Evolutionary conservation across 2,888 invertebrate genomes (phyloP).

Genomic region (Ashinkailepas kermadecensis): DNA sequence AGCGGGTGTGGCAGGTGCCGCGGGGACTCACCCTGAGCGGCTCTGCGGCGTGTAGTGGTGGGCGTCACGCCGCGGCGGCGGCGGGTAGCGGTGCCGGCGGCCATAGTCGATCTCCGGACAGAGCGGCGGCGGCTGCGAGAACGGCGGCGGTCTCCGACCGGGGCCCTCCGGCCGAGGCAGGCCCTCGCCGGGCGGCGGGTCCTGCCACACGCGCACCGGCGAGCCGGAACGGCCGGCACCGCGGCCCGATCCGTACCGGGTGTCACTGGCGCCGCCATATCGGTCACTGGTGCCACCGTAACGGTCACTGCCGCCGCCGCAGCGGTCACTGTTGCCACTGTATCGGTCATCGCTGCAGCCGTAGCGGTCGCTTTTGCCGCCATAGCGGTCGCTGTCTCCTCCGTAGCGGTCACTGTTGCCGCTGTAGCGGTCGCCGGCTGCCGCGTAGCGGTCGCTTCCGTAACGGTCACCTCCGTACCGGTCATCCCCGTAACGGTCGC

Average conservation of each 20-base stretch:
- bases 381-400: background rate
- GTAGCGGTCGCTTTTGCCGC: background rate
- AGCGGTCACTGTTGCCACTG: background rate
- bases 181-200: background rate
- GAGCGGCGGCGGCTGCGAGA: background rate
- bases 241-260: background rate
- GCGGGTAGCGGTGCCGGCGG: background rate
- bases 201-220: no score
- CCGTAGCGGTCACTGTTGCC: background rate
- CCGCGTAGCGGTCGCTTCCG: background rate
- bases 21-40: background rate
- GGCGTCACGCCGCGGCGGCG: background rate
- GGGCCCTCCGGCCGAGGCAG: background rate
- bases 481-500: background rate
- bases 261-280: background rate
- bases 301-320: background rate
- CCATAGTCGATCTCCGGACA: background rate
- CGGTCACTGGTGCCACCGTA: background rate
- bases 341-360: background rate
- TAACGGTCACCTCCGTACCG: background rate
- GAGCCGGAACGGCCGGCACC: no score
- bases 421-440: background rate
- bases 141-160: background rate
- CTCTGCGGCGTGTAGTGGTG: background rate
- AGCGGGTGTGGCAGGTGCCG: no score